A percentile compares a stretch with the other conserved stretches of the same genome.
Conservation (phyloP, 30 jellyfish, hydroid and myxozoan species). For the Sanderia malayensis region DNA sequence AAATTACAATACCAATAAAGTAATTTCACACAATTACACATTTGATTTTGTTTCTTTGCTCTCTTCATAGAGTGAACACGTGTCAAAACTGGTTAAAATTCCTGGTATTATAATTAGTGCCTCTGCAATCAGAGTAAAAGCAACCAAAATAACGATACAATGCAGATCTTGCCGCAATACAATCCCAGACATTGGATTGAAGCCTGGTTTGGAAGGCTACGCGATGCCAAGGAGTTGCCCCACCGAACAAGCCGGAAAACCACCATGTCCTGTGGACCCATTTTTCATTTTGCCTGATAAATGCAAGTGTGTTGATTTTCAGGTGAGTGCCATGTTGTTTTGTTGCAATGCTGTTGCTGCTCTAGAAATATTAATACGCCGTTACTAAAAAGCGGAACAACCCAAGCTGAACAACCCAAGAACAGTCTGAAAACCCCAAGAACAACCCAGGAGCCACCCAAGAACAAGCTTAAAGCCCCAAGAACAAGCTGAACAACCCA, state of each 20-base stretch:
- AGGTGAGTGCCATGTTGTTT: slow-evolving; percentile 44
- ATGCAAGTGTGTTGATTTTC: slow-evolving; percentile 99
- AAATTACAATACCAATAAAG: too few relatives aligned
- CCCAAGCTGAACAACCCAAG: too few relatives aligned
- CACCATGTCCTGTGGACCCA: slow-evolving; percentile 99
- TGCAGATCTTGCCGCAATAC: slow-evolving; percentile 94
- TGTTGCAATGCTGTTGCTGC: too few relatives aligned
- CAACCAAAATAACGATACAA: slow-evolving; percentile 87
- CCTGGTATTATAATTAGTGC: slow-evolving; percentile 99
- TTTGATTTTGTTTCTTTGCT: too few relatives aligned
- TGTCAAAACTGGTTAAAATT: slow-evolving; percentile 85
- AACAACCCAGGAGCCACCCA: too few relatives aligned
- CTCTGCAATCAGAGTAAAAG: slow-evolving; percentile 96
- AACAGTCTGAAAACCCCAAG: too few relatives aligned
- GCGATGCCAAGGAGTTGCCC: slow-evolving; percentile 98
- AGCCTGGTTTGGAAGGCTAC: slow-evolving; percentile 97
- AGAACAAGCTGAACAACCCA: too few relatives aligned
- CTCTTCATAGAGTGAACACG: slow-evolving; percentile 86
- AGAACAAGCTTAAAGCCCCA: too few relatives aligned
- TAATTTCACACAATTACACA: too few relatives aligned
- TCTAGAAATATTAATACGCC: too few relatives aligned
- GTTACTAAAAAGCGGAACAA: too few relatives aligned
- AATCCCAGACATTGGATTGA: slow-evolving; percentile 81
- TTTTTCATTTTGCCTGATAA: slow-evolving; percentile 96
- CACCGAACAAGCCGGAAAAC: slow-evolving; percentile 93